Evolutionary conservation across 2,888 invertebrate species (phyloP).

Genomic region (Blera fallax): DNA sequence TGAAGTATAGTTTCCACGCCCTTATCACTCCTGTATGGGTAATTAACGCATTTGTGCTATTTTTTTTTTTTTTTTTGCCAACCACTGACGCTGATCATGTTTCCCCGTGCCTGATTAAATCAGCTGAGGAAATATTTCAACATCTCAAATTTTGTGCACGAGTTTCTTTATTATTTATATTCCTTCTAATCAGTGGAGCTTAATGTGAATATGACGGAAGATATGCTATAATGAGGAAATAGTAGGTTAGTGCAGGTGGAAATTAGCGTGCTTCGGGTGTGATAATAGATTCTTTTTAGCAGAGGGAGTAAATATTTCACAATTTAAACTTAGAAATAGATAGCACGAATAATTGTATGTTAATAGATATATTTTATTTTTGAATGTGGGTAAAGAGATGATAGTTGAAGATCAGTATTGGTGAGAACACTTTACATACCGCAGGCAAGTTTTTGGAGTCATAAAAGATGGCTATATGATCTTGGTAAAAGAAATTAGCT

Average conservation of each 20-base stretch:
- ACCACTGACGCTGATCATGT: conserved; percentile 16
- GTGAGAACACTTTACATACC: too few relatives aligned
- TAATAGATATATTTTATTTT: background rate
- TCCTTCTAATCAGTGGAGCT: conserved; percentile 14
- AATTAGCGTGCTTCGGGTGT: background rate
- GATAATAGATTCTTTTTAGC: background rate
- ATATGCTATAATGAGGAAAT: conserved; percentile 11
- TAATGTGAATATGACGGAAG: background rate
- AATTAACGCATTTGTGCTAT: conserved; percentile 26
- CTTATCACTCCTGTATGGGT: conserved; percentile 1
- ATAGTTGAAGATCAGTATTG: too few relatives aligned
- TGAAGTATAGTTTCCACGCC: conserved; percentile 9
- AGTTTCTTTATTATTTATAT: conserved; percentile 17
- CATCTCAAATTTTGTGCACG: conserved; percentile 15
- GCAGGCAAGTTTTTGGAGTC: too few relatives aligned
- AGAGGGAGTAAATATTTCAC: background rate
- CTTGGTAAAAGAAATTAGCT: too few relatives aligned
- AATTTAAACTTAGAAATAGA: background rate
- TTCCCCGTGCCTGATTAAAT: conserved; percentile 20
- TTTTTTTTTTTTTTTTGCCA: conserved; percentile 1
- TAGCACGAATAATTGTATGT: background rate
- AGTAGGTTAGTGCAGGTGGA: conserved; percentile 9
- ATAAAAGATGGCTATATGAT: too few relatives aligned
- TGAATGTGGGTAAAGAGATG: too few relatives aligned
- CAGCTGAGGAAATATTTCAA: conserved; percentile 39